These are phyloP conservation scores for Psilanteris sp. DNA, from an alignment of 1,140 invertebrate genomes.

Conservation along the genomic window DNA sequence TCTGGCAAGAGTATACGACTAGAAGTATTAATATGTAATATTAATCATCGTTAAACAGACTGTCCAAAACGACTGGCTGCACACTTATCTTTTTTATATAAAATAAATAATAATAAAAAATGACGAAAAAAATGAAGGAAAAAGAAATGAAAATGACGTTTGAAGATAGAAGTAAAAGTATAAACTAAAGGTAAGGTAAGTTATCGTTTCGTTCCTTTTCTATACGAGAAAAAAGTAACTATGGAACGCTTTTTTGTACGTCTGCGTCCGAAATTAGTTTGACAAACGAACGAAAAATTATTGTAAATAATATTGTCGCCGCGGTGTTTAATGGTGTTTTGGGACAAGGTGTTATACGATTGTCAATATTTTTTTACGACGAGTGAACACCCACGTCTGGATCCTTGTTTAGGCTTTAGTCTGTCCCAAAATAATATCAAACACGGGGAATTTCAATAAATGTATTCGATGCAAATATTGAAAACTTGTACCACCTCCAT, in stretches of 20 bases:
- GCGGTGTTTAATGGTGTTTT: conserved; percentile 2
- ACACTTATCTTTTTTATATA: conserved; percentile 59
- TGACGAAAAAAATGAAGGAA: conserved; percentile 5
- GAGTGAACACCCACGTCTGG: not conserved
- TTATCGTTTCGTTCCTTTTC: not conserved
- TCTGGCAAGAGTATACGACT: conserved; percentile 79
- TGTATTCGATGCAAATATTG: not conserved
- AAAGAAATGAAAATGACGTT: not conserved
- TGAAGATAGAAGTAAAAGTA: not conserved
- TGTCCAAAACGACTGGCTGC: conserved; percentile 76
- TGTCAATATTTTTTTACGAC: conserved; percentile 15
- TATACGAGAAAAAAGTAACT: not conserved
- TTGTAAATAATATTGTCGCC: conserved; percentile 10
- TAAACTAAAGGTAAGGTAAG: not conserved
- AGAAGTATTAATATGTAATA: conserved; percentile 80
- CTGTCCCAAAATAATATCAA: not conserved
- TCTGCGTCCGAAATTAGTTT: not conserved
- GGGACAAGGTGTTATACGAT: conserved; percentile 1
- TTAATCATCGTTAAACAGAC: conserved; percentile 75
- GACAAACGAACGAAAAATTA: not conserved
- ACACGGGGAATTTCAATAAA: not conserved
- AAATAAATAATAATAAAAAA: conserved; percentile 39
- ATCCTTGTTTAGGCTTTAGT: not conserved
- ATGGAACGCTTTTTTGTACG: not conserved
- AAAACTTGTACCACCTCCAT: not conserved